Percentiles rank a stretch among this genome's conserved stretches.
phyloP scores from a whole-genome alignment of 2,888 invertebrate species.

The Xylota segnis region DNA sequence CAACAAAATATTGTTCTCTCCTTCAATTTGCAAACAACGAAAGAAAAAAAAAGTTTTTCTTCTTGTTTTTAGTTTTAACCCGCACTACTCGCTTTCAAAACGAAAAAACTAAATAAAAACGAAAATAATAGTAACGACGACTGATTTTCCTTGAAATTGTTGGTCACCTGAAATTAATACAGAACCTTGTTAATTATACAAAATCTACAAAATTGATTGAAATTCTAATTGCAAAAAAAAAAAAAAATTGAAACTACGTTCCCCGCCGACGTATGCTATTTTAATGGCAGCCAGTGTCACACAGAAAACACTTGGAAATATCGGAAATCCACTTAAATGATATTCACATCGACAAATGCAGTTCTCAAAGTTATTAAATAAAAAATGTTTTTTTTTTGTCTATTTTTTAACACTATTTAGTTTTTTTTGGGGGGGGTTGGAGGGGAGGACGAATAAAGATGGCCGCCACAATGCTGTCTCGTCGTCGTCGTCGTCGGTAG shows the following conservation, averaged over 20 bases:
- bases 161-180: conserved; percentile 70
- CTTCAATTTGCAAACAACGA: conserved; percentile 15
- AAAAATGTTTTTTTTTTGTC: not conserved
- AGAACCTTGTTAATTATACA: conserved; percentile 41
- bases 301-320: conserved; percentile 19
- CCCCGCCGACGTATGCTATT: conserved; percentile 15
- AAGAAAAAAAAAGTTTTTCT: conserved; percentile 15
- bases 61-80: conserved; percentile 28
- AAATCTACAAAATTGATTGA: conserved; percentile 31
- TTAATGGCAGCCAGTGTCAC: conserved; percentile 10
- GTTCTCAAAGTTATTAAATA: conserved; percentile 29
- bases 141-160: conserved; percentile 73
- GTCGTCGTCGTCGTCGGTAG: conserved; percentile 51
- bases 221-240: conserved; percentile 29
- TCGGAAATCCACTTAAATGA: conserved; percentile 8
- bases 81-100: conserved; percentile 57
- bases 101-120: conserved; percentile 59
- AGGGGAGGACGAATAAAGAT: conserved; percentile 59
- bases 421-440: conserved; percentile 43
- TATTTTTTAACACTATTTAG: conserved; percentile 8
- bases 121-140: conserved; percentile 64
- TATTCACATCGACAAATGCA: not conserved
- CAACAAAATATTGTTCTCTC: conserved; percentile 51
- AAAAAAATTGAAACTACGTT: conserved; percentile 12
- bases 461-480: conserved; percentile 73